Evolutionary conservation across 2,888 invertebrate species (phyloP).

Genomic region (Acheta domesticus): DNA sequence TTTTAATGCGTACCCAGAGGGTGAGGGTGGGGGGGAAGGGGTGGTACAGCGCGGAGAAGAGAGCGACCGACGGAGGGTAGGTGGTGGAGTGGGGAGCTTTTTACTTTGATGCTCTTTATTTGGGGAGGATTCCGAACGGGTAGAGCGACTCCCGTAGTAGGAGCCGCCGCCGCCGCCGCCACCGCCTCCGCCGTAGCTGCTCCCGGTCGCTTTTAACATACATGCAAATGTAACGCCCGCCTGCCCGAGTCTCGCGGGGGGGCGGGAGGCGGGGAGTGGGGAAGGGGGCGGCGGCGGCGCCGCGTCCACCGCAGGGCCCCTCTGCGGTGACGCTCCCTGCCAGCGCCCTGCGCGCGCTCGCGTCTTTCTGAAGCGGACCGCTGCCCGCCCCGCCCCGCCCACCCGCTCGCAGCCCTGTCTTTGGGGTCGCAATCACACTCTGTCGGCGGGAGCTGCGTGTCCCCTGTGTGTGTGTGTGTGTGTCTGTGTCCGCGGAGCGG

Average conservation of each 20-base stretch:
- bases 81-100: not conserved
- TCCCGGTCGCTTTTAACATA: slow-evolving; percentile 22
- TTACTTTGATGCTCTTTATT: slow-evolving; percentile 27
- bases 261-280: not conserved
- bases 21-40: not conserved
- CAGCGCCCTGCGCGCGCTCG: not conserved
- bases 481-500: no score
- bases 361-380: not conserved
- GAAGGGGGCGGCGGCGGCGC: not conserved
- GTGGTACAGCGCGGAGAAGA: not conserved
- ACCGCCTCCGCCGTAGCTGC: not conserved
- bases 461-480: not conserved
- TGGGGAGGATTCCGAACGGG: slow-evolving; percentile 2
- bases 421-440: not conserved
- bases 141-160: not conserved
- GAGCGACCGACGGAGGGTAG: not conserved
- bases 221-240: slow-evolving; percentile 23
- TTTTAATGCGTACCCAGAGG: not conserved
- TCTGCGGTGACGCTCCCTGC: not conserved
- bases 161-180: not conserved
- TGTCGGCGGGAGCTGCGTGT: not conserved
- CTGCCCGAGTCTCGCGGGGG: not conserved
- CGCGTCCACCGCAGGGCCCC: not conserved
- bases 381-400: not conserved
- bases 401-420: not conserved